Evolutionary conservation across 1,140 invertebrate species (phyloP), one percentile per base, ranked within the genome.

Genomic region (Myzus persicae): DNA sequence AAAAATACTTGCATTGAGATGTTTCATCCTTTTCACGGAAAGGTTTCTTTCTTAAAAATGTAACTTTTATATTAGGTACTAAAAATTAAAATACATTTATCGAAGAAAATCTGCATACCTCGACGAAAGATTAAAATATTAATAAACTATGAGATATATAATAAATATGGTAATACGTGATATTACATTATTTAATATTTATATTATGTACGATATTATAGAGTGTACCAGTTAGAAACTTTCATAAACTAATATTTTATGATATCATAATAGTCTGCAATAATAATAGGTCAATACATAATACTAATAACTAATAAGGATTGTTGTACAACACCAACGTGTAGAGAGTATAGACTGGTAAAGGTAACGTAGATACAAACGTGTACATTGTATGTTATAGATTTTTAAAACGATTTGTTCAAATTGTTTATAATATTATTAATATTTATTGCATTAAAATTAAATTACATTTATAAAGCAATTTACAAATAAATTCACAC

Each of bases 371-470:
- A 31, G 5, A 67, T 18, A 67, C 0, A 67, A 67, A n/a, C 3
- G 1, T 67, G 6, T n/a, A 67, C 14, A 67, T 18, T 4, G 7
- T 0, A 0, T n/a, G n/a, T n/a, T 18, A n/a, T n/a, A 18, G 11
- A 6, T 67, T n/a, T 14, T 4, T 51, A 51, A 51, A 67, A n/a
- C 4, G 14, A n/a, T 59, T 31, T 59, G 14, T n/a, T 18, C 4
- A 0, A 67, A 67, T n/a, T 67, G 3, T 67, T 67, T 1, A 67
- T 67, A 6, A 18, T n/a, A 18, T 67, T n/a, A 59, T 14, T 67
- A 4, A n/a, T n/a, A 67, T 67, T 5, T 14, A 14, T 67, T 18
- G 14, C 26, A 31, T 4, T 11, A 26, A 54, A 67, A 31, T 4
- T 11, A 26, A 54, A 67, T 14, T 67, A 18, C 4, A n/a, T 67